Conservation (phyloP, 2,888 invertebrate species). For the Philereme transversata region DNA sequence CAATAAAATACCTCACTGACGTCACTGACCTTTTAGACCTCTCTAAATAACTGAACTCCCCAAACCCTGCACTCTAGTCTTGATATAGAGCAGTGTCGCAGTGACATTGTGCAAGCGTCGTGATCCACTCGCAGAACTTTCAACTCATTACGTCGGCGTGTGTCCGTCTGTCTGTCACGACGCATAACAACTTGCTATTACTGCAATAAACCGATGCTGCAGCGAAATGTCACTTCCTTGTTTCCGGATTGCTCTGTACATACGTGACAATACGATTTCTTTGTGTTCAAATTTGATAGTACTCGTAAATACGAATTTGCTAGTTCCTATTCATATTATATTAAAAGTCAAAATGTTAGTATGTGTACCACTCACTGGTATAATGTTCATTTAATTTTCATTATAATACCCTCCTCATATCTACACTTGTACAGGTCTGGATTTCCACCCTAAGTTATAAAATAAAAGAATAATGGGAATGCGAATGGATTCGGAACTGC, state of each 20-base stretch:
- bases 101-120: constrained; percentile 31
- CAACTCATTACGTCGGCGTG: constrained; percentile 38
- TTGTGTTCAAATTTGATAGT: too few species aligned
- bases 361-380: too few species aligned
- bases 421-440: too few species aligned
- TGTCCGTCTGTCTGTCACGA: constrained; percentile 35
- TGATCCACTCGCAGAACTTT: constrained; percentile 42
- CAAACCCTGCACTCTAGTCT: neutral
- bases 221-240: constrained; percentile 13
- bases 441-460: neutral
- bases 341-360: too few species aligned
- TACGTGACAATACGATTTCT: too few species aligned
- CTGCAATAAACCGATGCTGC: constrained; percentile 25
- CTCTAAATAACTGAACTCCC: constrained; percentile 8
- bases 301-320: too few species aligned
- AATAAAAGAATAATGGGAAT: constrained; percentile 10
- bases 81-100: neutral
- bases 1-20: neutral
- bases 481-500: neutral
- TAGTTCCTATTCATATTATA: too few species aligned
- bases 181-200: constrained; percentile 21
- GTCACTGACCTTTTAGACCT: constrained; percentile 7
- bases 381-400: too few species aligned
- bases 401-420: too few species aligned
- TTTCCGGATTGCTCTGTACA: constrained; percentile 3